phyloP scores from a whole-genome alignment of 2,797 vertebrate species.

The Scarus forsteni region DNA sequence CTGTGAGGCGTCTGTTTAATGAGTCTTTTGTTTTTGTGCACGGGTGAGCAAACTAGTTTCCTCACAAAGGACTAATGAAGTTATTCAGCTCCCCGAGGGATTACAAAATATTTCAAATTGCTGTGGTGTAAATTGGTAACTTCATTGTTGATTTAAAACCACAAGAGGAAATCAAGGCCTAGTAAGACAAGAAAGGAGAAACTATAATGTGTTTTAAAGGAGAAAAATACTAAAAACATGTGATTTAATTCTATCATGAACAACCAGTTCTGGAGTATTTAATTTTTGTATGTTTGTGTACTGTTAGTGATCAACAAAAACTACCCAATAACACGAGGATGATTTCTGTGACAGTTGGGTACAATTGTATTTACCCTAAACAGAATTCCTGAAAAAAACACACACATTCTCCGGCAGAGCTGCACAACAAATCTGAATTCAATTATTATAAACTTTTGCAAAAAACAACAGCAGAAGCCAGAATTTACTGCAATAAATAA shows the following conservation, averaged over 20 bases:
- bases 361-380: background rate
- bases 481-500: too few species aligned
- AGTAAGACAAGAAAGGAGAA: too few species aligned
- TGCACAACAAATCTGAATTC: too few species aligned
- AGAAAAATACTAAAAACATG: too few species aligned
- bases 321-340: background rate
- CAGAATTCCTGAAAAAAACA: background rate
- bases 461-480: too few species aligned
- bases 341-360: background rate
- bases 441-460: too few species aligned
- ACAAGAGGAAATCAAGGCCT: background rate
- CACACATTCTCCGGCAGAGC: background rate
- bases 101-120: background rate
- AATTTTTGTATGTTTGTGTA: background rate
- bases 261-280: background rate
- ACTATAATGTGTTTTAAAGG: background rate
- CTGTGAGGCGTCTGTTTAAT: background rate
- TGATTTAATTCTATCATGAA: too few species aligned
- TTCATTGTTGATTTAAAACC: background rate
- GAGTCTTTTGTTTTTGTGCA: background rate
- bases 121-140: background rate
- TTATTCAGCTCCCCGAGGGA: background rate
- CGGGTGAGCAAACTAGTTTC: background rate
- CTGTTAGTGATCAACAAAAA: background rate
- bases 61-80: background rate